Conservation (phyloP, 2,888 invertebrate genomes). For the Himalopsyche tibetana region DNA sequence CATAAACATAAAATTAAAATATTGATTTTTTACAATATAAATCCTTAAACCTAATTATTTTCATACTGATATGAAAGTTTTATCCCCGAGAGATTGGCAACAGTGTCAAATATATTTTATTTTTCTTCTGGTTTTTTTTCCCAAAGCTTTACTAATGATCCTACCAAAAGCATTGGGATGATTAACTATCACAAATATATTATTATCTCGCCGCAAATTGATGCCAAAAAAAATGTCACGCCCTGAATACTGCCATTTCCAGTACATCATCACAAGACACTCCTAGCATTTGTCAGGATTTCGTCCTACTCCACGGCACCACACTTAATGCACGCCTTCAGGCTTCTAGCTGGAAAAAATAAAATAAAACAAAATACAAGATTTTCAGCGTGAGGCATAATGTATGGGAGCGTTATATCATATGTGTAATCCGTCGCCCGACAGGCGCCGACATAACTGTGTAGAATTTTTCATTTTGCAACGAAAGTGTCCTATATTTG, state of each 20-base stretch:
- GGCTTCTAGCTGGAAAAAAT: constrained; percentile 24
- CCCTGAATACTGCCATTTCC: constrained; percentile 20
- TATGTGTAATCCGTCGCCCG: constrained; percentile 34
- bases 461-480: constrained; percentile 24
- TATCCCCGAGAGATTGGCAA: too few relatives aligned
- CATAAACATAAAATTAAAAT: too few relatives aligned
- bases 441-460: constrained; percentile 31
- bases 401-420: constrained; percentile 34
- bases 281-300: constrained; percentile 24
- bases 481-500: constrained; percentile 34
- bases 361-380: constrained; percentile 32
- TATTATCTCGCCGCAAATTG: background rate
- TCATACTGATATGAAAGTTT: too few relatives aligned
- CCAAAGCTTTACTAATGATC: background rate
- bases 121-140: too few relatives aligned
- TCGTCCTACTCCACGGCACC: constrained; percentile 15
- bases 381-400: constrained; percentile 30
- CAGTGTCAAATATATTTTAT: too few relatives aligned
- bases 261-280: constrained; percentile 30
- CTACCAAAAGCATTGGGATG: background rate
- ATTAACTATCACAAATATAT: background rate
- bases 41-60: too few relatives aligned
- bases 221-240: constrained; percentile 20
- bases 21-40: too few relatives aligned
- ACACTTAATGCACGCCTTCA: constrained; percentile 26